Evolutionary conservation across 2,888 invertebrate species (phyloP).

Genomic region (Bhutanitis thaidina): DNA sequence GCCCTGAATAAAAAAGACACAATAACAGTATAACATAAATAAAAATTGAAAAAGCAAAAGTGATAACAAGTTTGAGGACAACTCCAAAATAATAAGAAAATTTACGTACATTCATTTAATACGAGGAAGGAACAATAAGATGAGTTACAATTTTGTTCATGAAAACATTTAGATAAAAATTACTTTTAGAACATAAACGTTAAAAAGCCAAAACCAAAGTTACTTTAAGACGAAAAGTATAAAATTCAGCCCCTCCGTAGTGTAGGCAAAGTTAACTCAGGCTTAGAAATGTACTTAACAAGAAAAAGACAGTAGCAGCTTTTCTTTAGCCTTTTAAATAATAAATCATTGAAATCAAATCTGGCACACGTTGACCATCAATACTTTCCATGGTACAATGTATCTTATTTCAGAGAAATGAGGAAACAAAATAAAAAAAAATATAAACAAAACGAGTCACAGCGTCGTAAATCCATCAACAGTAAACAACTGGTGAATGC

Average conservation of each 20-base stretch:
- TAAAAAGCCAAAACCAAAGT: no score
- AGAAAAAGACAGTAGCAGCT: constrained; percentile 36
- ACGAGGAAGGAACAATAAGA: no score
- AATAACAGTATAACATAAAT: no score
- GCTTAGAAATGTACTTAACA: constrained; percentile 24
- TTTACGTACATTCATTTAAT: no score
- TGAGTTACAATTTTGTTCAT: no score
- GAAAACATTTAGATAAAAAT: no score
- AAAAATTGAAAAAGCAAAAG: no score
- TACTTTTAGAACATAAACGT: no score
- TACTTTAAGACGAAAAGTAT: no score
- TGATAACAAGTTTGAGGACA: no score
- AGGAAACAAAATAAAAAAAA: constrained; percentile 22
- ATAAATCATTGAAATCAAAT: constrained; percentile 37
- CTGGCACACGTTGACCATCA: constrained; percentile 23
- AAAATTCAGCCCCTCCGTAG: neutral
- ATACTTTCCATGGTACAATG: constrained; percentile 24
- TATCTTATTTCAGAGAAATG: constrained; percentile 22
- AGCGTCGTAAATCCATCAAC: constrained; percentile 50
- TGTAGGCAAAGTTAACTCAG: constrained; percentile 27
- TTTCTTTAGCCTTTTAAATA: constrained; percentile 25
- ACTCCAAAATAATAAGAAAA: no score
- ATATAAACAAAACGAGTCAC: constrained; percentile 34
- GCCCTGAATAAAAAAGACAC: no score
- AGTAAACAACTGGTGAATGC: constrained; percentile 40